Conservation (phyloP, 2,888 invertebrate genomes). For the Caenorhabditis sp. region DNA sequence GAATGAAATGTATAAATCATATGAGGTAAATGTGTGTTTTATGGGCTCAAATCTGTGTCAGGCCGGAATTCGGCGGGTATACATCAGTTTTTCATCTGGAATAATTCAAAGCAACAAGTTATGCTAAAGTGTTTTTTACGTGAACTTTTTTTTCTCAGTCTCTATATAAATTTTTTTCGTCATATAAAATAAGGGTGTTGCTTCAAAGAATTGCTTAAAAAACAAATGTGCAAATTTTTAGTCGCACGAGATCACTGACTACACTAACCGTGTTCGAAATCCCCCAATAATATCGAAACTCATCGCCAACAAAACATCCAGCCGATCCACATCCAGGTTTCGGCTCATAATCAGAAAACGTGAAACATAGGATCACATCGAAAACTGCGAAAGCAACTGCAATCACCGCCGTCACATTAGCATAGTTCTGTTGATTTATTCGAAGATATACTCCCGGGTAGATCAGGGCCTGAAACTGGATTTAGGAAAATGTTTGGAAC, state of each 20-base stretch:
- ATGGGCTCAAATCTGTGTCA: too few species aligned
- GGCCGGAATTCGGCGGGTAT: too few species aligned
- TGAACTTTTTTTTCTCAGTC: neutral
- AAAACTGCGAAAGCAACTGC: slow-evolving; percentile 8
- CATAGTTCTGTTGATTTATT: slow-evolving; percentile 16
- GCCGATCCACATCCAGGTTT: slow-evolving; percentile 22
- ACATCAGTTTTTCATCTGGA: too few species aligned
- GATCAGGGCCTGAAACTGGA: slow-evolving; percentile 16
- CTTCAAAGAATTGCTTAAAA: too few species aligned
- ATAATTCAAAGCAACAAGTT: too few species aligned
- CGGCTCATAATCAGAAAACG: slow-evolving; percentile 9
- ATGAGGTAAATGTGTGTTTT: too few species aligned
- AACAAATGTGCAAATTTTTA: too few species aligned
- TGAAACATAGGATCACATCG: slow-evolving; percentile 18
- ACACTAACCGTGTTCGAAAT: slow-evolving; percentile 25
- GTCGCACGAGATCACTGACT: too few species aligned
- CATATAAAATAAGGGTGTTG: too few species aligned
- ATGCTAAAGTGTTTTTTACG: slow-evolving; percentile 11
- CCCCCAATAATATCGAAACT: slow-evolving; percentile 30
- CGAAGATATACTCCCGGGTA: slow-evolving; percentile 9
- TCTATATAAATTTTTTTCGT: neutral
- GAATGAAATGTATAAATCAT: too few species aligned
- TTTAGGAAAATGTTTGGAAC: neutral
- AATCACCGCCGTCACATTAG: slow-evolving; percentile 2
- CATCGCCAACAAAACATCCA: slow-evolving; percentile 29